Percentiles rank a stretch among this genome's conserved stretches.
These are phyloP conservation scores for Distichodus sexfasciatus DNA, from an alignment of 2,797 vertebrate species.

Conservation along the genomic window DNA sequence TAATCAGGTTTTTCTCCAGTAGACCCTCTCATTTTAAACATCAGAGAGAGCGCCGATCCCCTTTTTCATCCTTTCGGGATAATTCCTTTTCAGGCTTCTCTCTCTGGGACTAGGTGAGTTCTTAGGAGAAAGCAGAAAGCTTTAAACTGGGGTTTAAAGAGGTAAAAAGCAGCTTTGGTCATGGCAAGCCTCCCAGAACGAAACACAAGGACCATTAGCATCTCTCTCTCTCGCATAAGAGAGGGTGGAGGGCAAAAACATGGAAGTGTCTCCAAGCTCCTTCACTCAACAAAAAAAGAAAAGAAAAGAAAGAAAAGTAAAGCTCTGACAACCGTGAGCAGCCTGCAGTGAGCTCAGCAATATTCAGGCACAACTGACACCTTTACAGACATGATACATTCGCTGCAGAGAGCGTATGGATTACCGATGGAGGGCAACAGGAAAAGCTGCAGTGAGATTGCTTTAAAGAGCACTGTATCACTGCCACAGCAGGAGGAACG, in stretches of 20 bases:
- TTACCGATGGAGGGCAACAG: slow-evolving; percentile 21
- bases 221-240: slow-evolving; percentile 10
- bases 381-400: slow-evolving; percentile 20
- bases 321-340: background rate
- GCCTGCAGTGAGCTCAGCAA: background rate
- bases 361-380: background rate
- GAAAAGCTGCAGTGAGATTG: slow-evolving; percentile 17
- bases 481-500: background rate
- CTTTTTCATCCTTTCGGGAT: slow-evolving; percentile 26
- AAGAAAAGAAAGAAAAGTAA: slow-evolving; percentile 8
- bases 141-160: slow-evolving; percentile 38
- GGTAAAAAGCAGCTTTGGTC: slow-evolving; percentile 31
- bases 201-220: slow-evolving; percentile 10
- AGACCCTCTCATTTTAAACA: slow-evolving; percentile 6
- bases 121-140: slow-evolving; percentile 27
- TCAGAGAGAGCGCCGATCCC: slow-evolving; percentile 15
- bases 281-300: no score
- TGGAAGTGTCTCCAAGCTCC: no score
- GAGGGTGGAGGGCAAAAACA: background rate
- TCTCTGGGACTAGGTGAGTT: slow-evolving; percentile 14
- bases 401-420: slow-evolving; percentile 22
- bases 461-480: slow-evolving; percentile 1
- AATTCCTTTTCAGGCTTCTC: slow-evolving; percentile 20
- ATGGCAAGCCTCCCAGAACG: background rate
- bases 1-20: slow-evolving; percentile 17